These are phyloP conservation scores for Corydoras sp. DNA, from an alignment of 2,113 vertebrate genomes.

Conservation along the genomic window DNA sequence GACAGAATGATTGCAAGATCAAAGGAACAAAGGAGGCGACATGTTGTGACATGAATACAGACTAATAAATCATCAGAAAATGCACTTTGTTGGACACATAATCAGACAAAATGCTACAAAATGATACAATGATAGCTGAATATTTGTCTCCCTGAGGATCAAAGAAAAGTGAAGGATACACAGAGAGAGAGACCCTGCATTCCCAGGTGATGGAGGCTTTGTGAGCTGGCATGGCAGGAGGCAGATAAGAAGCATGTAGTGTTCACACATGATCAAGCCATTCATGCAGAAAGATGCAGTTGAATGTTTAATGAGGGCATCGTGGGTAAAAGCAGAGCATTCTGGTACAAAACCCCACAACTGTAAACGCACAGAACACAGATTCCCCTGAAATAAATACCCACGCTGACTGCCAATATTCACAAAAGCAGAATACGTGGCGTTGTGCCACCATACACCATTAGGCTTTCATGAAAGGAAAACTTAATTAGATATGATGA, in stretches of 20 bases:
- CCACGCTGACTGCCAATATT: constrained; percentile 68
- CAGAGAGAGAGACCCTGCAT: not conserved
- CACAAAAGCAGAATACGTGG: constrained; percentile 60
- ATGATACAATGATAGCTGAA: constrained; percentile 5
- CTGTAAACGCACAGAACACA: constrained; percentile 6
- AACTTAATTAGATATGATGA: constrained; percentile 91
- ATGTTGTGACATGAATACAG: not conserved
- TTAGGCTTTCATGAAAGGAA: constrained; percentile 87
- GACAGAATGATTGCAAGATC: not conserved
- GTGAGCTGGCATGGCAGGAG: constrained; percentile 9
- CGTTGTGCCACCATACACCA: constrained; percentile 59
- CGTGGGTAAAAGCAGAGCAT: constrained; percentile 6
- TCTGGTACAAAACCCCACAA: constrained; percentile 12
- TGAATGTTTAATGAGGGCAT: constrained; percentile 25
- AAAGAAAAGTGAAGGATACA: not conserved
- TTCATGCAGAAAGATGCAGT: constrained; percentile 1
- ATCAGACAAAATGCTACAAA: constrained; percentile 23
- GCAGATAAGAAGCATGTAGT: not conserved
- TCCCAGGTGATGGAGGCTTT: constrained; percentile 12
- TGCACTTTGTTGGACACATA: constrained; percentile 9
- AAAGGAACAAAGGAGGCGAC: constrained; percentile 5
- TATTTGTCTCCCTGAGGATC: constrained; percentile 10
- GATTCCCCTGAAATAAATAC: constrained; percentile 64
- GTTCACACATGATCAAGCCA: constrained; percentile 8
- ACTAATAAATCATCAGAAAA: constrained; percentile 11